Base-by-base conservation (phyloP, 2,888 invertebrate genomes). In the Pardosa pseudoannulata region DNA sequence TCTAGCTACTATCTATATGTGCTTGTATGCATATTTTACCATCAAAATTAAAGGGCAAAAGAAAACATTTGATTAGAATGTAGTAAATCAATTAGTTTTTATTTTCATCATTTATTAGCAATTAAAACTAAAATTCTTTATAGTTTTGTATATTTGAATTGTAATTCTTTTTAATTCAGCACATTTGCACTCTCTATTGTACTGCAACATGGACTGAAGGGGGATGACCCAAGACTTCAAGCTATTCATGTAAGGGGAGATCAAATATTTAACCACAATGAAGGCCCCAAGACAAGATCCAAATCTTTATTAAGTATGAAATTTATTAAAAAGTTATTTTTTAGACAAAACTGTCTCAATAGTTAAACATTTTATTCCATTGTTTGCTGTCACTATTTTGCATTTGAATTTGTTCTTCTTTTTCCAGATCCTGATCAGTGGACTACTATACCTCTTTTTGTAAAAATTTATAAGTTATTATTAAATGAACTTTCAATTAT, bases 391-490 rank as follows among this genome's bases (percentile, higher is more conserved):
- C n/a, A n/a, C n/a, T n/a, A n/a, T n/a, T n/a, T n/a, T n/a, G n/a
- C n/a, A n/a, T n/a, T n/a, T n/a, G n/a, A n/a, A n/a, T n/a, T n/a
- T n/a, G n/a, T n/a, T n/a, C n/a, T n/a, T n/a, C n/a, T n/a, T n/a
- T n/a, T n/a, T 62, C 32, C 79, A 91, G 92, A 89, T 32, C 92
- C 92, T 9, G 92, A 92, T n/a, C 91, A 92, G 88, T 95, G 94
- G 94, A 94, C 94, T 0, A 92, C 92, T 11, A 93, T 95, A 89
- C 94, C 95, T 5, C 93, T 94, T 16, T 92, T 95, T 88, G 94
- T 94, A 0, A 95, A 95, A 91, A 94, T 95, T 72, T 95, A 94
- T 90, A 95, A 95, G 91, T 91, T 95, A 13, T 92, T 95, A 6
- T 93, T 95, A 68, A 93, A 94, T 90, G 95, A 95, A 89, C 90